Evolutionary conservation across 2,888 invertebrate species (phyloP).

Genomic region (Artemia sinica): DNA sequence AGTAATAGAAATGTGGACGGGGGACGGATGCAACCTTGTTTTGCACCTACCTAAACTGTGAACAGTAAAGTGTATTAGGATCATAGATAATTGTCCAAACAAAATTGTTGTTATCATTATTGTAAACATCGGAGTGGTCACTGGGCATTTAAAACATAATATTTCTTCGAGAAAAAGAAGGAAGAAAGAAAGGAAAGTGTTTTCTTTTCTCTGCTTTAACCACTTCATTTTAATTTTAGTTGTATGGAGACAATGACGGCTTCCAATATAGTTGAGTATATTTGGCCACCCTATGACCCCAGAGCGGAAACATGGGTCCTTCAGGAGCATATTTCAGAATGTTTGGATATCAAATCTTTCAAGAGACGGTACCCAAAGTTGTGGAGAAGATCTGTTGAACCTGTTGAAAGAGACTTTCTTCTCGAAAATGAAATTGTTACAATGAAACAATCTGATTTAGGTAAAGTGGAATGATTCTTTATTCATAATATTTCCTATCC

Average conservation of each 20-base stretch:
- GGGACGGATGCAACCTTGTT: too few species aligned
- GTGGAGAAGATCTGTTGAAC: constrained; percentile 62
- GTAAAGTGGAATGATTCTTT: constrained; percentile 34
- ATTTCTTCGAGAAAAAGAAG: too few species aligned
- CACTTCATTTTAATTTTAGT: not conserved
- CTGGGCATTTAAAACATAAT: too few species aligned
- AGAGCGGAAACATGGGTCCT: constrained; percentile 69
- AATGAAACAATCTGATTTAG: constrained; percentile 81
- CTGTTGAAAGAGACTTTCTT: constrained; percentile 76
- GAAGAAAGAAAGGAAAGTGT: too few species aligned
- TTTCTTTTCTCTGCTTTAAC: not conserved
- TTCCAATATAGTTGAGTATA: constrained; percentile 78
- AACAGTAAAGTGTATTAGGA: too few species aligned
- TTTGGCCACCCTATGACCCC: constrained; percentile 54
- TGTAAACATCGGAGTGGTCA: too few species aligned
- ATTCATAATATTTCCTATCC: not conserved
- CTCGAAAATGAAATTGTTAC: constrained; percentile 58
- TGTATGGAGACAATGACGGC: constrained; percentile 44
- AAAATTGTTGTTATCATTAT: too few species aligned
- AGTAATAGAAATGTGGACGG: too few species aligned
- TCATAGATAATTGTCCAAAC: too few species aligned
- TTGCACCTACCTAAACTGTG: too few species aligned
- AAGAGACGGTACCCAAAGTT: constrained; percentile 86
- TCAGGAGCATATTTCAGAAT: constrained; percentile 88
- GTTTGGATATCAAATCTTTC: constrained; percentile 84